Evolutionary conservation across 2,113 vertebrate genomes (phyloP).

Genomic region (Herpailurus yagouaroundi): DNA sequence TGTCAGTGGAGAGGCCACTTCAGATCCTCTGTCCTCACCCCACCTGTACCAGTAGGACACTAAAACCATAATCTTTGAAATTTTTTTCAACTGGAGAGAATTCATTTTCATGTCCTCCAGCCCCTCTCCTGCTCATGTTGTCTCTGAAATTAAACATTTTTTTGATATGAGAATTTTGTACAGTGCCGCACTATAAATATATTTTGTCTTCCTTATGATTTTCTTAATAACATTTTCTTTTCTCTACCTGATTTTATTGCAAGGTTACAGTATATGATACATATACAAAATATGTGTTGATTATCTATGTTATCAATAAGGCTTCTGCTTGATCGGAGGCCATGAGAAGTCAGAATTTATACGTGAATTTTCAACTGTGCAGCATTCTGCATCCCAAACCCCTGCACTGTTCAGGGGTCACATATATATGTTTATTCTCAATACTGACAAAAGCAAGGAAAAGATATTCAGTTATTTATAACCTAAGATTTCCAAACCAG

Average conservation of each 20-base stretch:
- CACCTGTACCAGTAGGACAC: no score
- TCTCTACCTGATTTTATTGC: neutral
- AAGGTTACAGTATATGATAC: neutral
- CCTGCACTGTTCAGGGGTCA: neutral
- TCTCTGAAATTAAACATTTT: no score
- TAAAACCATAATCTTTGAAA: no score
- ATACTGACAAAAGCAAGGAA: conserved; percentile 8
- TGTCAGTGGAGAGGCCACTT: no score
- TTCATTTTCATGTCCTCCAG: no score
- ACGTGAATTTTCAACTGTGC: neutral
- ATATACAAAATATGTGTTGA: neutral
- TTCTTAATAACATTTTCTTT: neutral
- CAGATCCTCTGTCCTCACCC: no score
- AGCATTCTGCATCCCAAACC: neutral
- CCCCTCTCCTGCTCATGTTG: no score
- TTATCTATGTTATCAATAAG: neutral
- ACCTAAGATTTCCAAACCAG: neutral
- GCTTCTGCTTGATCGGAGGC: neutral
- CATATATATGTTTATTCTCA: neutral
- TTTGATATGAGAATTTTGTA: neutral
- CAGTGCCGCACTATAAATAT: neutral
- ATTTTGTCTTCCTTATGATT: neutral
- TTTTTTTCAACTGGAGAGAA: no score
- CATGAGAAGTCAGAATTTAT: neutral
- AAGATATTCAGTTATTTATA: neutral